These are phyloP conservation scores for Apus apus DNA, from an alignment of 2,113 vertebrate species.

Conservation along the genomic window DNA sequence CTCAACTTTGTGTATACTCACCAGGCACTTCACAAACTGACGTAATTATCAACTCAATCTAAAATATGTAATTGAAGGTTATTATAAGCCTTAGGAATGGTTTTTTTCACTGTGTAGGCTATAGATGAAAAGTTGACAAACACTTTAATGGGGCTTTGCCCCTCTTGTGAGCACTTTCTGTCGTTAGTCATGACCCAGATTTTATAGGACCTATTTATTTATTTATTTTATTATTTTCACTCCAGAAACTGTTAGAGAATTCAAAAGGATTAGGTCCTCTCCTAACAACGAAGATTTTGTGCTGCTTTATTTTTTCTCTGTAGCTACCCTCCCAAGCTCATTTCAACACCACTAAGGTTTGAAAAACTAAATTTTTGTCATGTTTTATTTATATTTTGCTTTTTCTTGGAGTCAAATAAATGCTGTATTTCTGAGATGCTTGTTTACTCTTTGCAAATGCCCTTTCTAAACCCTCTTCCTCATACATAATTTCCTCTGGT, in stretches of 20 bases:
- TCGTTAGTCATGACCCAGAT: not conserved
- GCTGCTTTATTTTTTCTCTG: not conserved
- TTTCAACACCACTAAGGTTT: not conserved
- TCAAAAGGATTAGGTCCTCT: not conserved
- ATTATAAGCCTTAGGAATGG: not conserved
- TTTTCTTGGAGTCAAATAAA: not conserved
- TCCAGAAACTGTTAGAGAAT: too few species aligned
- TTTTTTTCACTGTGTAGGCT: not conserved
- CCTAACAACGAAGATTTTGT: not conserved
- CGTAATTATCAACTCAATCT: not conserved
- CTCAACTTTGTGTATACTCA: not conserved
- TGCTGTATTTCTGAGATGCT: not conserved
- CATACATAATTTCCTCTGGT: not conserved
- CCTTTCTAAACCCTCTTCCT: not conserved
- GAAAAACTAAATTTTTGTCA: not conserved
- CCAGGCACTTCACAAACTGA: not conserved
- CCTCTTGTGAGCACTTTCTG: accelerated
- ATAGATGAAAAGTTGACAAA: not conserved
- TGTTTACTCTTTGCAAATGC: not conserved
- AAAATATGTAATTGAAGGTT: not conserved
- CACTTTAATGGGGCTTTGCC: not conserved
- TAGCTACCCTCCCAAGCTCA: not conserved
- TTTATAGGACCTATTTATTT: not conserved
- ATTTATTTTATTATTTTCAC: too few species aligned
- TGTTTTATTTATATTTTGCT: not conserved